Conservation (phyloP, 2,888 invertebrate genomes). For the Leucophenga montana region DNA sequence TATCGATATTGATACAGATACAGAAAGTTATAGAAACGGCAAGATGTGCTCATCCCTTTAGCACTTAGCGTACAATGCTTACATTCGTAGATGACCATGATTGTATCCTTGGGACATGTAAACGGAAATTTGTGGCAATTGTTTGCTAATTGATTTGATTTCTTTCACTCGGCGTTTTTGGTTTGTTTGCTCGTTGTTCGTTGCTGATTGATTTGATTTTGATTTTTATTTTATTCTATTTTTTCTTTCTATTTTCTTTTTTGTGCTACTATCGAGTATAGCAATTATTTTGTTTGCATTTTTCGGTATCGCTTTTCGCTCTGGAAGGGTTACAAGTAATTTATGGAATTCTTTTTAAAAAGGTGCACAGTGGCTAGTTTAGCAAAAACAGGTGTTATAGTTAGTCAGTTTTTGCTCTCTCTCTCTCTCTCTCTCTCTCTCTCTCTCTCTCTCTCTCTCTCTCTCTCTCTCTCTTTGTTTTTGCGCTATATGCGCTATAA, state of each 20-base stretch:
- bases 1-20: background rate
- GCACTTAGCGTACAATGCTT: background rate
- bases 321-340: background rate
- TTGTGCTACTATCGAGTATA: background rate
- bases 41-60: too few species aligned
- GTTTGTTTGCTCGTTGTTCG: background rate
- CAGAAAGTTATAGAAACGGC: background rate
- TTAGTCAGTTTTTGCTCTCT: too few species aligned
- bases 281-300: constrained; percentile 10
- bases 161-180: constrained; percentile 1
- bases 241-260: background rate
- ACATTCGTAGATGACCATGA: constrained; percentile 27
- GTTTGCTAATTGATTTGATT: constrained; percentile 33
- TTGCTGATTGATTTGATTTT: too few species aligned
- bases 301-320: too few species aligned
- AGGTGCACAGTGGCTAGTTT: too few species aligned
- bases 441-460: too few species aligned
- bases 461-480: too few species aligned
- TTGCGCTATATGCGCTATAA: too few species aligned
- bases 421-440: too few species aligned
- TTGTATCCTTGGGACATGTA: constrained; percentile 25
- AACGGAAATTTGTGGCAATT: constrained; percentile 30
- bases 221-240: background rate
- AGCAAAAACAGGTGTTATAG: too few species aligned
- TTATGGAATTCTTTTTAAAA: too few species aligned